Evolutionary conservation across 2,113 vertebrate genomes (phyloP).

Genomic region (Marmota monax): DNA sequence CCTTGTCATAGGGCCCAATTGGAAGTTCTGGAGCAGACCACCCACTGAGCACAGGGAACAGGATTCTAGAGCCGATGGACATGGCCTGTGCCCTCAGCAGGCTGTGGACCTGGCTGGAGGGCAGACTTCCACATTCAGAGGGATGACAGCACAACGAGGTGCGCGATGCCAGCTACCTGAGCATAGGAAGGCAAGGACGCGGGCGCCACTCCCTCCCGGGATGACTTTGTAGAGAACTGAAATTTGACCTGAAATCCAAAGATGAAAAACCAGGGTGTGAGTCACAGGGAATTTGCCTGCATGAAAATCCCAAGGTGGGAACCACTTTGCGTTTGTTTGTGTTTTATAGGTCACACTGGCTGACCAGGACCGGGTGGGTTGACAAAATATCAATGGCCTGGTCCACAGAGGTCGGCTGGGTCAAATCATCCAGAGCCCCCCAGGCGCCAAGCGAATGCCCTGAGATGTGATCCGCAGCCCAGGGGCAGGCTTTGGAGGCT

Average conservation of each 20-base stretch:
- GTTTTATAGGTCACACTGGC: background rate
- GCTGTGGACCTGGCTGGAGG: background rate
- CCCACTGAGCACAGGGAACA: background rate
- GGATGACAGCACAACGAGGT: background rate
- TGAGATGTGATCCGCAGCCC: background rate
- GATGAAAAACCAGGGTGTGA: background rate
- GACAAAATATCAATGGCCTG: background rate
- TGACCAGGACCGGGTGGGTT: background rate
- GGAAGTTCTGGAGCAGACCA: background rate
- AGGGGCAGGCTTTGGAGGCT: background rate
- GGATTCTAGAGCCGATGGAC: background rate
- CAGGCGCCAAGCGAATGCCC: background rate
- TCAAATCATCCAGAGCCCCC: background rate
- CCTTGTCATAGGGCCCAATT: background rate
- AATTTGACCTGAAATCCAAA: background rate
- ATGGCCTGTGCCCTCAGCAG: background rate
- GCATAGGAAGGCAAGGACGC: background rate
- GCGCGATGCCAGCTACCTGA: background rate
- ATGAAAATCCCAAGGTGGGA: conserved; percentile 23
- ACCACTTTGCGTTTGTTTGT: background rate
- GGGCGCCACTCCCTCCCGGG: background rate
- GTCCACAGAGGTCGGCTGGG: background rate
- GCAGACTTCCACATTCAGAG: background rate
- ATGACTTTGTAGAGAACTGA: background rate
- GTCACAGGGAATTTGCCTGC: background rate